Base-by-base conservation (phyloP, 1,140 invertebrate species). In the Brachionus rubens region DNA sequence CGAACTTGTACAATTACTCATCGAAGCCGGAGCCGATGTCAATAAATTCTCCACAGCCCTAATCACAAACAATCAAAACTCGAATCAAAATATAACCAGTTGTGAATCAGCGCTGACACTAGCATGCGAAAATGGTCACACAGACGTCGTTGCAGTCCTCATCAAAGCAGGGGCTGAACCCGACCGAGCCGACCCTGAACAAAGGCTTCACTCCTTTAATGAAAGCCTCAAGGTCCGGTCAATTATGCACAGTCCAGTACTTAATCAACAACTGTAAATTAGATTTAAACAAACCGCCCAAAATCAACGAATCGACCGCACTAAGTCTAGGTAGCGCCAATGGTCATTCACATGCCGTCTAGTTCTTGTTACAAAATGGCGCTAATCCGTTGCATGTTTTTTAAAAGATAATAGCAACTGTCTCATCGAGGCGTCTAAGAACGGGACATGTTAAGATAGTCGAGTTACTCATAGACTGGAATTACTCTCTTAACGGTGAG, bases 401-500 rank as follows among this genome's bases (percentile, higher is more conserved):
- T 87, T 98, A 10, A 97, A 97, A 86, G 96, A 99, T 86, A 97
- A 96, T 83, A 96, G 93, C 47, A 98, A 94, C 36, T 98, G 97
- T 91, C 87, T 99, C 75, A 97, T 98, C 79, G 96, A 99, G 86
- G 96, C 96, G 40, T 92, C 95, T 12, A 96, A 97, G 86, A 94
- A 94, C 62, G 96, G n/a, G 96, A 0, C 94, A 98, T 83, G 96
- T 93, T 0, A 90, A 89, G 78, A 94, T 98, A 76, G 96, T 98
- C 24, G 92, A 96, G 84, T 85, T 96, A 76, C 85, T 99, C 56
- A 88, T 99, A 65, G 94, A 98, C 83, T 98, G 92, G 86, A 93
- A 93, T 24, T 92, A 92, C 83, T 90, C 89, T 79, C 78, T 79
- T 14, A 56, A 33, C 14, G 56, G 33, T 16, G 54, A 43, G 76